These are phyloP conservation scores for Xestoiulus laeticollis DNA, from an alignment of 2,888 invertebrate species.

Conservation along the genomic window DNA sequence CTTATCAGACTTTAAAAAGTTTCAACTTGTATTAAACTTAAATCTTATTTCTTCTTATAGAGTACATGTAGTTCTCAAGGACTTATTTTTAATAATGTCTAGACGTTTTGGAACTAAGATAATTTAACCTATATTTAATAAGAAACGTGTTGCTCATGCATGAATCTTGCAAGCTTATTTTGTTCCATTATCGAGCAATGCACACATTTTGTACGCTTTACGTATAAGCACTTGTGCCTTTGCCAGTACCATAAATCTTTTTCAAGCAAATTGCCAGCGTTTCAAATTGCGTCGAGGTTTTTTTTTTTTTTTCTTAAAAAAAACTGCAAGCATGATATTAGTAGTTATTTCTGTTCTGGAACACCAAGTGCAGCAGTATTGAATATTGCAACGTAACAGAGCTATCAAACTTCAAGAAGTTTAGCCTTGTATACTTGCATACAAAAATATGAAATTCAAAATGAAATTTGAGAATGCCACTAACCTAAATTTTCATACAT, in stretches of 20 bases:
- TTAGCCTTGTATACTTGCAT: neutral
- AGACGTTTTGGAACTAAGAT: neutral
- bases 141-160: neutral
- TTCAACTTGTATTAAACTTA: no score
- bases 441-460: constrained; percentile 30
- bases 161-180: neutral
- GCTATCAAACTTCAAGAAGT: constrained; percentile 5
- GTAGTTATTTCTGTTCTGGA: neutral
- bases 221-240: neutral
- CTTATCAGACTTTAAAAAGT: no score
- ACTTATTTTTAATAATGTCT: neutral
- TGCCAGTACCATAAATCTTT: constrained; percentile 4
- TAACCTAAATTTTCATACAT: neutral
- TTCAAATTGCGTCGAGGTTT: neutral
- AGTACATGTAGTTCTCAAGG: neutral
- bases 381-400: neutral
- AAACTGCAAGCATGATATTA: neutral
- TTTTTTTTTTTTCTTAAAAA: neutral
- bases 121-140: constrained; percentile 27
- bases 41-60: neutral
- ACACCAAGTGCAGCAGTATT: neutral
- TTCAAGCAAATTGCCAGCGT: neutral
- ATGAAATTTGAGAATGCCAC: neutral
- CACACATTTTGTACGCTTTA: neutral
- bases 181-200: neutral